Conservation (phyloP, 2,113 vertebrate species). For the Ictalurus furcatus region DNA sequence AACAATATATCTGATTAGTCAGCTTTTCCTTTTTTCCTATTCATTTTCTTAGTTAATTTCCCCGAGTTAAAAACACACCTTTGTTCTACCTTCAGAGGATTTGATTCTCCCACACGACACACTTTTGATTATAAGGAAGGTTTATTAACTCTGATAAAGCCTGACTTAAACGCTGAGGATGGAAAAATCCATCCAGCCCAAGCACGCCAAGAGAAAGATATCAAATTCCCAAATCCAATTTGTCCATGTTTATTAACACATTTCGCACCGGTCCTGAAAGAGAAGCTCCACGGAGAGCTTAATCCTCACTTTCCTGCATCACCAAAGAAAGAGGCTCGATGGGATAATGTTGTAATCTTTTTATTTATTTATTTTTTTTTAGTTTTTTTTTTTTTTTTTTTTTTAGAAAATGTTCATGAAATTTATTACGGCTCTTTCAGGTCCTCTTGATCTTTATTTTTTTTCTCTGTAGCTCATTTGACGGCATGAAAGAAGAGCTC, state of each 20-base stretch:
- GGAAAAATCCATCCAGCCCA: slow-evolving; percentile 37
- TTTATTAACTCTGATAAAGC: slow-evolving; percentile 12
- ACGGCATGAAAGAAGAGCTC: slow-evolving; percentile 26
- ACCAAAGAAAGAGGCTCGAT: neutral
- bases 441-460: slow-evolving; percentile 46
- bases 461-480: neutral
- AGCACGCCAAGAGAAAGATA: neutral
- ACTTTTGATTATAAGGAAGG: slow-evolving; percentile 8
- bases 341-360: slow-evolving; percentile 52
- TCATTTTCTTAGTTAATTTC: neutral
- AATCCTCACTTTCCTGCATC: slow-evolving; percentile 7
- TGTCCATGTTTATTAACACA: slow-evolving; percentile 19
- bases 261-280: slow-evolving; percentile 14
- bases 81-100: neutral
- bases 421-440: slow-evolving; percentile 59
- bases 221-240: slow-evolving; percentile 25
- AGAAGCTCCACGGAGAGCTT: neutral
- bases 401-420: slow-evolving; percentile 53
- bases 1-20: slow-evolving; percentile 6
- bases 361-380: neutral
- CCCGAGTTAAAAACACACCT: neutral
- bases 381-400: neutral
- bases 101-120: neutral
- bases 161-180: slow-evolving; percentile 15
- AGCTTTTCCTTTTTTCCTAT: too few species aligned